Base-by-base conservation (phyloP, 2,888 invertebrate genomes). In the Pardosa pseudoannulata region DNA sequence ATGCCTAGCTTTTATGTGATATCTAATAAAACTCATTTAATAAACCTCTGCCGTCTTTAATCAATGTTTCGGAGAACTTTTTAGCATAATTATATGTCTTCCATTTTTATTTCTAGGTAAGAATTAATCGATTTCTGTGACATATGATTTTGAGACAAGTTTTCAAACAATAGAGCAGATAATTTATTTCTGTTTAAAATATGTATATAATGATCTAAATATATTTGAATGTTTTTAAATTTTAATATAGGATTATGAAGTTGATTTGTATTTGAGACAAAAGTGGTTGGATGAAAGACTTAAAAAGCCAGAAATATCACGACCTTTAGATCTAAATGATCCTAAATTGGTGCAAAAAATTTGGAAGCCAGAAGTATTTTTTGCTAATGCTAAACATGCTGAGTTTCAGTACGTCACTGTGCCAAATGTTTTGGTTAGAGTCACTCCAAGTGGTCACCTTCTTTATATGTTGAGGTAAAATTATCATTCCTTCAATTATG, bases 221-320 rank as follows among this genome's bases (percentile, higher is more conserved):
- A 31, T 23, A 28, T 50, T 31, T 29, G 28, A 36, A 71, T n/a
- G n/a, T n/a, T n/a, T n/a, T n/a, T n/a, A n/a, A n/a, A n/a, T 76
- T 46, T 56, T 11, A 2, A 64, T 75, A 11, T 89, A 92, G 92
- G 93, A 93, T 89, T 93, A 92, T 90, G 92, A 92, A 89, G 92
- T 93, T 88, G 93, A 93, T 89, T 90, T 93, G 50, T 93, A 93
- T 89, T 90, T 93, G 16, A 90, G 92, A 7, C 93, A 93, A 90
- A 91, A 92, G 86, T 93, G 93, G 93, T 91, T 91, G 79, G 93
- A 93, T 89, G 91, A 91, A 78, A 90, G 93, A 39, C 90, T 93
- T 56, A 91, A 91, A 75, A 92, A 92, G 88, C 89, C 90, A 0
- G 91, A 92, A 73, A 91, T 92, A 79, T 91, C 91, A 0, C 91